Base-by-base conservation (phyloP, 92 coral and sea anemone species). In the Phenganax stokvisi region DNA sequence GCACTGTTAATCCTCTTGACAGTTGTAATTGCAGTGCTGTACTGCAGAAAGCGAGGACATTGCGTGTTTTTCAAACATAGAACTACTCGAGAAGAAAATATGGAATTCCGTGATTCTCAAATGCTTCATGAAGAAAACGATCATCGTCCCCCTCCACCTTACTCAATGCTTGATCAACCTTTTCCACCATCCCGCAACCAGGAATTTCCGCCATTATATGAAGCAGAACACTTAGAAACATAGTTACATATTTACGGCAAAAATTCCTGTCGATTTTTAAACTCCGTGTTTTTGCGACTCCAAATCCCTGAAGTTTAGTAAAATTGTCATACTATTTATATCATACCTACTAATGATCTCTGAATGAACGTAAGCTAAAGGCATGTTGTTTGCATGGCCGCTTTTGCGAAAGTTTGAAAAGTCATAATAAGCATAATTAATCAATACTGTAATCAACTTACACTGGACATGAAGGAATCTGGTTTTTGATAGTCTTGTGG, bases 391-490 rank as follows among this genome's bases (percentile, higher is more conserved):
- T 37, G 25, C 25, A 20, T 20, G 47, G 5, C 47, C 47, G 28
- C 12, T 67, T 67, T 67, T 29, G 28, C 53, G 3, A 30, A 20
- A 13, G 53, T 30, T 12, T 71, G 5, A 7, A 30, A 17, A 1
- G 37, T 15, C 31, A 16, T 20, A 16, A 8, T 20, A 16, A 8
- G 12, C 30, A 1, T 2, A 67, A 28, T 37, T 16, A 67, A 67
- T 12, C 20, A 10, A 44, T 54, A 12, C 6, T 37, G 47, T 20
- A 27, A 53, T 29, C 0, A 25, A 82, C 98, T 91, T 85, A 93
- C 98, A 90, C 72, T 61, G 93, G 86, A 84, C 98, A 93, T 17
- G 85, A 87, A 44, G 98, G 98, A 65, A 93, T 86, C 79, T 93
- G 98, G 72, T 90, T 90, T 82, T 93, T 93, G 79, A 93, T 20